Evolutionary conservation across 1,140 invertebrate genomes (phyloP).

Genomic region (Chrysopa pallens): DNA sequence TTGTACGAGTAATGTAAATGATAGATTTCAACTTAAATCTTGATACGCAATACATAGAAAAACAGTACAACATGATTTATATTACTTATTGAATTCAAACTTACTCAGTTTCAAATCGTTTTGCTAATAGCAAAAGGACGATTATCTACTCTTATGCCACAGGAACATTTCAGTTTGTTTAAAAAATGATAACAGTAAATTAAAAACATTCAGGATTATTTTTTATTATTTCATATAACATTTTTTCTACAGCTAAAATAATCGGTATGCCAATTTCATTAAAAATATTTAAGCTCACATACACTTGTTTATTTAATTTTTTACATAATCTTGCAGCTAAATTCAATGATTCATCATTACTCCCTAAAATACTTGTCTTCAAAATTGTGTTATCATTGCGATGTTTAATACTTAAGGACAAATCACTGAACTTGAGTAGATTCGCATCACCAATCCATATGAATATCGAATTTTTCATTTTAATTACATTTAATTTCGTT

Average conservation of each 20-base stretch:
- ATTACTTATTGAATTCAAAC: no score
- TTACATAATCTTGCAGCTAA: slow-evolving; percentile 7
- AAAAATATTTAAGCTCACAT: slow-evolving; percentile 8
- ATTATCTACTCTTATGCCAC: no score
- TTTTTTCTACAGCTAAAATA: slow-evolving; percentile 8
- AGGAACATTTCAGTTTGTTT: no score
- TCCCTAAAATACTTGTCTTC: slow-evolving; percentile 6
- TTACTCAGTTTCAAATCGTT: no score
- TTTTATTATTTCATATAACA: slow-evolving; percentile 7
- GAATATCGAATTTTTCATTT: slow-evolving; percentile 10
- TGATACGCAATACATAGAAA: no score
- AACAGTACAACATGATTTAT: no score
- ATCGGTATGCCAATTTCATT: slow-evolving; percentile 5
- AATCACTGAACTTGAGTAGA: slow-evolving; percentile 5
- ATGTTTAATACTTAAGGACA: slow-evolving; percentile 7
- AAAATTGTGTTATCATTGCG: slow-evolving; percentile 1
- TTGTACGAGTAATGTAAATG: no score
- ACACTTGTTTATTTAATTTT: slow-evolving; percentile 9
- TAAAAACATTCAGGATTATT: slow-evolving; percentile 5
- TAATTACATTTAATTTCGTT: slow-evolving; percentile 6
- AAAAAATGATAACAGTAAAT: background rate
- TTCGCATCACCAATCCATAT: slow-evolving; percentile 8
- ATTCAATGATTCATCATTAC: slow-evolving; percentile 6
- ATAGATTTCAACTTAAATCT: no score
- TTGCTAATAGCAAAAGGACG: no score